These are phyloP conservation scores for Steatornis caripensis DNA, from an alignment of 2,113 vertebrate species.

Conservation along the genomic window DNA sequence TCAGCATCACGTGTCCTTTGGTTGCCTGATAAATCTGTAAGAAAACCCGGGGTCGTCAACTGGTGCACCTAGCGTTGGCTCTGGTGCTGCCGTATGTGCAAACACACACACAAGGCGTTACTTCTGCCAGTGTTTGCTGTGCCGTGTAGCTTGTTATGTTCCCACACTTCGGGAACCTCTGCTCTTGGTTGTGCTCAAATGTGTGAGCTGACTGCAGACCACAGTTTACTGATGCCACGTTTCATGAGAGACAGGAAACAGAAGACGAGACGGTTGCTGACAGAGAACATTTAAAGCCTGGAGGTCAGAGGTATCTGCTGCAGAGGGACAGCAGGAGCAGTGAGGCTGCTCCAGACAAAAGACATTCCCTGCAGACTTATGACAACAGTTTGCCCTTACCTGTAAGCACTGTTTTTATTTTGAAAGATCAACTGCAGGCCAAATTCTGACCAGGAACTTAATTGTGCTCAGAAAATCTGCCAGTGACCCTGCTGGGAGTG, in stretches of 20 bases:
- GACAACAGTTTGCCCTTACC: neutral
- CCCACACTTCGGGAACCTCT: neutral
- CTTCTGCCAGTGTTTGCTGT: neutral
- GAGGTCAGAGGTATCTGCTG: neutral
- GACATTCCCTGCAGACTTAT: neutral
- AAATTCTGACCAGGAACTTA: neutral
- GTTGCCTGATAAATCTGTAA: neutral
- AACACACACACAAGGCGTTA: fast-evolving
- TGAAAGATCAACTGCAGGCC: neutral
- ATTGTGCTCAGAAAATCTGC: neutral
- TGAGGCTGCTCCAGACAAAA: neutral
- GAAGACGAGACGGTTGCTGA: neutral
- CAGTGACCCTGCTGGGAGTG: neutral
- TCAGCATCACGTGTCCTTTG: neutral
- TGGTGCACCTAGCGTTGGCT: neutral
- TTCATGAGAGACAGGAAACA: neutral
- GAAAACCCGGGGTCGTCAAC: neutral
- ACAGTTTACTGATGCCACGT: neutral
- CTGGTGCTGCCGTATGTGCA: neutral
- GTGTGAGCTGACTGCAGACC: neutral
- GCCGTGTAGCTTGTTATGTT: neutral
- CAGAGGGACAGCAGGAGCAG: neutral
- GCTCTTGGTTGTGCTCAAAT: neutral
- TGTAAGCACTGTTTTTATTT: neutral
- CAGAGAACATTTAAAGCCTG: neutral